phyloP scores from a whole-genome alignment of 2,113 vertebrate genomes.

The Boulengeromyrus knoepffleri region DNA sequence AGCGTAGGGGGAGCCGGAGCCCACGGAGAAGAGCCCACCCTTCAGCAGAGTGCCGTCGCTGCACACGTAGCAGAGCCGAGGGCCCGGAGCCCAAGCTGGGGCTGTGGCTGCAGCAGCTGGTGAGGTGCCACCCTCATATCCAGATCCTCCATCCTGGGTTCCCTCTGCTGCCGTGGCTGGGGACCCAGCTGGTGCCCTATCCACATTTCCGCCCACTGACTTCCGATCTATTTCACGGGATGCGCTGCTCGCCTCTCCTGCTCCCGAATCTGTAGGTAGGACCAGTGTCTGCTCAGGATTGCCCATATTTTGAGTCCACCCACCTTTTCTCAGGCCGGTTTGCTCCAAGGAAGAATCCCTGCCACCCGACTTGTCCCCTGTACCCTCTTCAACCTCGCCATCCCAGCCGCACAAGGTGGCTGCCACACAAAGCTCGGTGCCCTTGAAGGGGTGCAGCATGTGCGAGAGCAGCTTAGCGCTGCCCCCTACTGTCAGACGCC shows the following conservation, averaged over 20 bases:
- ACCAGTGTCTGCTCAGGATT: not conserved
- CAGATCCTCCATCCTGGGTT: not conserved
- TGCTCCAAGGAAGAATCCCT: not conserved
- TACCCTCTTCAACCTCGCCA: conserved; percentile 21
- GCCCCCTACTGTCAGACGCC: conserved; percentile 60
- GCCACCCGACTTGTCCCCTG: not conserved
- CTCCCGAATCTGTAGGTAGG: not conserved
- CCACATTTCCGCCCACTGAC: not conserved
- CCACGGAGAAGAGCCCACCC: conserved; percentile 68
- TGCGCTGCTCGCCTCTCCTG: not conserved
- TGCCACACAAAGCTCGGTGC: conserved; percentile 74
- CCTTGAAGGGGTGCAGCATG: conserved; percentile 70
- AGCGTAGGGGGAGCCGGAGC: conserved; percentile 78
- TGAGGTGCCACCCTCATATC: not conserved
- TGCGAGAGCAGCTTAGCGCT: conserved; percentile 69
- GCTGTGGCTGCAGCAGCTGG: not conserved
- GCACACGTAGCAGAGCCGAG: conserved; percentile 70
- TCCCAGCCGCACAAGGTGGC: conserved; percentile 78
- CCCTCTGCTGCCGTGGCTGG: not conserved
- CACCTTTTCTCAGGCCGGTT: not conserved
- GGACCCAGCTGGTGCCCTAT: not conserved
- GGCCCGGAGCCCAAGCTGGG: conserved; percentile 40
- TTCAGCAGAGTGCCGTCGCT: conserved; percentile 67
- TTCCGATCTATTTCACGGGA: not conserved
- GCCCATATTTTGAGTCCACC: not conserved